Percentiles rank a stretch among this genome's conserved stretches.
These are phyloP conservation scores for Anarrhichthys ocellatus DNA, from an alignment of 2,113 vertebrate species.

Conservation along the genomic window DNA sequence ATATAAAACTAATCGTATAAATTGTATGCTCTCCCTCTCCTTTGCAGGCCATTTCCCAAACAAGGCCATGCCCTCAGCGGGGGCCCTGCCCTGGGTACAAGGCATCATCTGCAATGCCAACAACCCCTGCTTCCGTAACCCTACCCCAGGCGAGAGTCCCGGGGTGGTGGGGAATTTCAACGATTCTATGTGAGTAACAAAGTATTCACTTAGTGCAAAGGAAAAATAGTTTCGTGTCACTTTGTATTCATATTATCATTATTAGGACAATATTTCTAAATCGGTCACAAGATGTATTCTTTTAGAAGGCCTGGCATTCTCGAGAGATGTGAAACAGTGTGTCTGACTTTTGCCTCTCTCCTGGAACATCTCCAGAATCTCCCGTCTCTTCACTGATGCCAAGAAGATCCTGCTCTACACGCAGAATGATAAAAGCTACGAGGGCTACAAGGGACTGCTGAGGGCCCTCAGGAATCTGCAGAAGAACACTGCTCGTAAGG, in stretches of 20 bases:
- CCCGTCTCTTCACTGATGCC: slow-evolving; percentile 87
- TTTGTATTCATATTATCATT: not conserved
- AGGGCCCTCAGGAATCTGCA: slow-evolving; percentile 86
- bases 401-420: slow-evolving; percentile 93
- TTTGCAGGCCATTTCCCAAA: slow-evolving; percentile 96
- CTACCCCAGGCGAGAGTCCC: slow-evolving; percentile 94
- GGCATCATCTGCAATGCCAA: slow-evolving; percentile 99
- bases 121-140: slow-evolving; percentile 97
- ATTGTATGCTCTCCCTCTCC: slow-evolving; percentile 15
- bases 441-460: slow-evolving; percentile 82
- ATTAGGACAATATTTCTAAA: not conserved
- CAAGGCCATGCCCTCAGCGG: slow-evolving; percentile 98
- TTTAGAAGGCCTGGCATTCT: not conserved
- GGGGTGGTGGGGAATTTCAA: slow-evolving; percentile 97
- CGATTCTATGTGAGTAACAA: slow-evolving; percentile 91
- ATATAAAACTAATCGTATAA: not conserved
- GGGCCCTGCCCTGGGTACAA: slow-evolving; percentile 96
- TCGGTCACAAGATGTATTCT: not conserved
- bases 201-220: not conserved
- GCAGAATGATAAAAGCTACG: slow-evolving; percentile 90
- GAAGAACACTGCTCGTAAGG: slow-evolving; percentile 86
- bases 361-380: slow-evolving; percentile 71
- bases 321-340: not conserved
- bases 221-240: not conserved
- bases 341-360: not conserved